Conservation (phyloP, 2,797 vertebrate genomes). For the Rachycentron canadum region DNA sequence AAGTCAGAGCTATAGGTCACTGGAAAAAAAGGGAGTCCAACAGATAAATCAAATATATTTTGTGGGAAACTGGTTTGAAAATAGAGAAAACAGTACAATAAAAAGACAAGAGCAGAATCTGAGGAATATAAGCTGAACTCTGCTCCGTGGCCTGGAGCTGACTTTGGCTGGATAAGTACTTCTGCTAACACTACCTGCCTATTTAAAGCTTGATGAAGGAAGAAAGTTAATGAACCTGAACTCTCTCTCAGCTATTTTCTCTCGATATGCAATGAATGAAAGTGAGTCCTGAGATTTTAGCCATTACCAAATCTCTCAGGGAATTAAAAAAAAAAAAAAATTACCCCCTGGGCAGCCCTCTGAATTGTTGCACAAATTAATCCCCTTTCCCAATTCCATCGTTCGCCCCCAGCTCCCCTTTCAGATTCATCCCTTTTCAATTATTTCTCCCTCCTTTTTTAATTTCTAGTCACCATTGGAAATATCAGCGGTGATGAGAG, state of each 20-base stretch:
- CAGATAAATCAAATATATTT: neutral
- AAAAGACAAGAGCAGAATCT: neutral
- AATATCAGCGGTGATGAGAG: constrained; percentile 70
- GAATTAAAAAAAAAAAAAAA: constrained; percentile 53
- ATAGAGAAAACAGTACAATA: neutral
- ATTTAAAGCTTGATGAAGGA: constrained; percentile 54
- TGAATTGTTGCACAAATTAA: constrained; percentile 80
- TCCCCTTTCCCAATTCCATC: constrained; percentile 74
- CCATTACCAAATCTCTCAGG: constrained; percentile 66
- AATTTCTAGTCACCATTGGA: constrained; percentile 77
- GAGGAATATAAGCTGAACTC: constrained; percentile 31
- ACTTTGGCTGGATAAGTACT: constrained; percentile 29
- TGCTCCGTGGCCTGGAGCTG: constrained; percentile 28
- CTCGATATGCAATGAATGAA: constrained; percentile 53
- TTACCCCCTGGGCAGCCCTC: constrained; percentile 50
- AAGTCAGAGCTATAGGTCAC: too few relatives aligned
- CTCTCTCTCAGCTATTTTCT: constrained; percentile 30
- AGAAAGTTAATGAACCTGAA: constrained; percentile 51
- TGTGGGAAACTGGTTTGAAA: neutral
- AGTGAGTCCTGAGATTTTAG: constrained; percentile 57
- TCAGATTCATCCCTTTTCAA: constrained; percentile 78
- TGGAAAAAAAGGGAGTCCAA: too few relatives aligned
- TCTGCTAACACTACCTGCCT: constrained; percentile 34
- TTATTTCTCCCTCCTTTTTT: constrained; percentile 77
- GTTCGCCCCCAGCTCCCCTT: constrained; percentile 66